Evolutionary conservation across 1,140 invertebrate species (phyloP), one percentile per base, ranked within the genome.

Genomic region (Papilio glaucus): DNA sequence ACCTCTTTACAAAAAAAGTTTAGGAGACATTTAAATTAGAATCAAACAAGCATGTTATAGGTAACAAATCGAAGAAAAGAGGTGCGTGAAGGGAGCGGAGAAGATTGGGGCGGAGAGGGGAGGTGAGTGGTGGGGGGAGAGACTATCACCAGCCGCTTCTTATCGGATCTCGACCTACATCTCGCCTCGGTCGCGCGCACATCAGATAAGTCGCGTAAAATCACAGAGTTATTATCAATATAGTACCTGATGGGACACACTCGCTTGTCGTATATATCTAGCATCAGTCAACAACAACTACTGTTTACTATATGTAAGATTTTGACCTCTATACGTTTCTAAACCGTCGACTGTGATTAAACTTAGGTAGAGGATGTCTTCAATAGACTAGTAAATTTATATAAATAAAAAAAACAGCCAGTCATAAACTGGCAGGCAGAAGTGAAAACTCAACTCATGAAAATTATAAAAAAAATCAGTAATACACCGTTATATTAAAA

Each of bases 91-190:
- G 8, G 18, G 45, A 10, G 18, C 8, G 6, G 21, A 9, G 45
- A 10, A 18, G 49, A 21, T 8, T 24, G 10, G 24, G 21, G 21
- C 1, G 6, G 49, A 12, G n/a, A 3, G 6, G 29, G 29, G 29
- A 33, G 29, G 29, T 3, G 29, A 33, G 2, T 33, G 29, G 29
- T 6, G 42, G 13, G 45, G 21, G 21, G 49, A 26, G 49, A 10
- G 18, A 7, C n/a, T 13, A 9, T 57, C 49, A 24, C 18, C 49
- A 12, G 49, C 39, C 10, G 39, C 49, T 18, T 57, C 49, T 57
- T 57, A 57, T 57, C 49, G 49, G 49, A 57, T 57, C 49, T 57
- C 49, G 49, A 57, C 49, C 49, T 57, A 57, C 49, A 57, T 57
- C 49, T 57, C 49, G 49, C 9, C 10, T 49, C 18, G 15, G 1